Percentiles rank a stretch among this genome's conserved stretches.
phyloP scores from a whole-genome alignment of 2,797 vertebrate genomes.

The Crossoptilon crossoptilon region DNA sequence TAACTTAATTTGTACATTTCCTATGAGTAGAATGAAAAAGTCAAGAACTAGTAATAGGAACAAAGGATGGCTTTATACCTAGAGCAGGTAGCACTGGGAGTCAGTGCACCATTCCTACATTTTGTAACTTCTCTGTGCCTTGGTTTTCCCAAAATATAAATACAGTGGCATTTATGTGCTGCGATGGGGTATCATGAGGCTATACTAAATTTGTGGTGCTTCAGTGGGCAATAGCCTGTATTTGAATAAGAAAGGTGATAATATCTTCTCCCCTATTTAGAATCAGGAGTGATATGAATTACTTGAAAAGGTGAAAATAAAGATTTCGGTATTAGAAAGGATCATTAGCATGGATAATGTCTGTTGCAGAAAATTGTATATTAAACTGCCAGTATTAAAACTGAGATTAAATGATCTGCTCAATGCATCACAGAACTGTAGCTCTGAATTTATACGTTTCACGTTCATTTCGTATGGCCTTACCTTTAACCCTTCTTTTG shows the following conservation, averaged over 20 bases:
- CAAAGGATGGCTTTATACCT: not conserved
- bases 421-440: not conserved
- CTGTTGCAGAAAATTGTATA: not conserved
- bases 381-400: not conserved
- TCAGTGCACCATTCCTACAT: not conserved
- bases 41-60: not conserved
- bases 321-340: not conserved
- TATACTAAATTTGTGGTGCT: not conserved
- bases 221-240: not conserved
- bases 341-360: not conserved
- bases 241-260: not conserved
- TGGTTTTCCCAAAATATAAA: not conserved
- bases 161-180: not conserved
- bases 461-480: not conserved
- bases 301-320: not conserved
- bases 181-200: not conserved
- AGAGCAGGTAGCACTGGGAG: not conserved
- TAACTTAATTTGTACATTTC: not conserved
- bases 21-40: not conserved
- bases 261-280: not conserved
- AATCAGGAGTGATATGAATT: not conserved
- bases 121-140: not conserved
- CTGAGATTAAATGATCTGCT: not conserved
- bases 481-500: not conserved
- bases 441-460: not conserved